Evolutionary conservation across 2,797 vertebrate genomes (phyloP), one percentile per base, ranked within the genome.

Genomic region (Peromyscus melanophrys): DNA sequence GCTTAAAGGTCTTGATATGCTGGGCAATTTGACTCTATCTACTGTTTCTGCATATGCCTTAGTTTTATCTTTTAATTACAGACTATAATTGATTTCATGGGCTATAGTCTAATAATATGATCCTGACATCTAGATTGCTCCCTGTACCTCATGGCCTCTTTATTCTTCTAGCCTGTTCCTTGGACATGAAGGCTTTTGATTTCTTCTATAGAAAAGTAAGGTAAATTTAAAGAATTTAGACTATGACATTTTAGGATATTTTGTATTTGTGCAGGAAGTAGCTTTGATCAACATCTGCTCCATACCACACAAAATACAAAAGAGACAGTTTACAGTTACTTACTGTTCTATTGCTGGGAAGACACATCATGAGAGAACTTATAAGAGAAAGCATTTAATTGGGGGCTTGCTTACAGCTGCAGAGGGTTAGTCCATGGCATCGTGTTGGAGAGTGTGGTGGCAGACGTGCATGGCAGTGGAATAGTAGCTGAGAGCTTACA

Each of bases 181-280:
- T 55, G 52, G 67, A 92, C 29, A 90, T 73, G 14, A 14, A 86
- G n/a, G 31, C 55, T 93, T 94, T 88, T 46, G 67, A 31, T 6
- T 61, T 95, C 94, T 4, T 57, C 6, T 40, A 84, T 77, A 73
- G 37, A 61, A 92, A 93, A 87, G 49, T 25, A 34, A 84, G 40
- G 55, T 7, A 65, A 94, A 65, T 49, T 46, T 80, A 93, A 90
- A 61, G 11, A 52, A 95, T 37, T 96, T 81, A 92, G 37, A 92
- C 37, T 82, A 49, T 40, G 14, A 29, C 49, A 17, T 4, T 65
- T 4, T 16, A 43, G 29, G 29, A 52, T 63, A 87, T 87, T 92
- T 91, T 81, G 81, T 81, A 52, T 71, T 76, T 90, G 59, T 29
- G 10, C 90, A 95, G 71, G 19, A 94, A 95, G 76, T 4, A 73